phyloP scores from a whole-genome alignment of 2,888 invertebrate genomes.

The Sericinus montela region DNA sequence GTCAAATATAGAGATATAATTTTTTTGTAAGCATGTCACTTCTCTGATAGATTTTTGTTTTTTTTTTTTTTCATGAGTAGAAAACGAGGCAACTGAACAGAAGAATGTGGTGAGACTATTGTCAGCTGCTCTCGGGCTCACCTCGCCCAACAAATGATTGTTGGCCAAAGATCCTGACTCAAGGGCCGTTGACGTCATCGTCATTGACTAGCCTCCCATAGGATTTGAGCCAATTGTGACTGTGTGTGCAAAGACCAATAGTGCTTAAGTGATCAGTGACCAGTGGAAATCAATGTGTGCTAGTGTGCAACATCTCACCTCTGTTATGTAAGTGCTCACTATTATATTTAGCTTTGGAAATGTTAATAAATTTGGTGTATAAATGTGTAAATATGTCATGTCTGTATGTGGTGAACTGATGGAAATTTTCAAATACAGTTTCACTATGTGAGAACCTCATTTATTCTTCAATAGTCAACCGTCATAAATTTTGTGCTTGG shows the following conservation, averaged over 20 bases:
- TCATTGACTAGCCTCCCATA: constrained; percentile 27
- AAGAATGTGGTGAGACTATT: constrained; percentile 89
- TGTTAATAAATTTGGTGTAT: neutral
- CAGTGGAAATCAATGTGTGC: neutral
- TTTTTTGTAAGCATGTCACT: too few relatives aligned
- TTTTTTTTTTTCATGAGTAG: too few relatives aligned
- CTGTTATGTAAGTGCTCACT: too few relatives aligned
- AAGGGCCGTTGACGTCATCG: constrained; percentile 19
- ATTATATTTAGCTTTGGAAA: neutral
- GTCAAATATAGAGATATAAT: too few relatives aligned
- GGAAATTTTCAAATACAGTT: too few relatives aligned
- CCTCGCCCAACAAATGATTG: constrained; percentile 63
- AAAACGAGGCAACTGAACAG: constrained; percentile 85
- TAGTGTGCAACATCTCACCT: neutral
- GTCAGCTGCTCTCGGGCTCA: constrained; percentile 87
- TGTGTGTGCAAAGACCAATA: neutral
- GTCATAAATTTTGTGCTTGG: too few relatives aligned
- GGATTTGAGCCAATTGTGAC: neutral
- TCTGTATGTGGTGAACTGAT: too few relatives aligned
- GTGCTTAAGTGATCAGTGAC: neutral
- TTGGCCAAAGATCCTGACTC: constrained; percentile 21
- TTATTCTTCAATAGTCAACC: too few relatives aligned
- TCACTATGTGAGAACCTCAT: too few relatives aligned
- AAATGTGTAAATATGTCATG: neutral
- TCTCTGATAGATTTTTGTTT: too few relatives aligned